Conservation (phyloP, 2,113 vertebrate species). For the Sylvia atricapilla region DNA sequence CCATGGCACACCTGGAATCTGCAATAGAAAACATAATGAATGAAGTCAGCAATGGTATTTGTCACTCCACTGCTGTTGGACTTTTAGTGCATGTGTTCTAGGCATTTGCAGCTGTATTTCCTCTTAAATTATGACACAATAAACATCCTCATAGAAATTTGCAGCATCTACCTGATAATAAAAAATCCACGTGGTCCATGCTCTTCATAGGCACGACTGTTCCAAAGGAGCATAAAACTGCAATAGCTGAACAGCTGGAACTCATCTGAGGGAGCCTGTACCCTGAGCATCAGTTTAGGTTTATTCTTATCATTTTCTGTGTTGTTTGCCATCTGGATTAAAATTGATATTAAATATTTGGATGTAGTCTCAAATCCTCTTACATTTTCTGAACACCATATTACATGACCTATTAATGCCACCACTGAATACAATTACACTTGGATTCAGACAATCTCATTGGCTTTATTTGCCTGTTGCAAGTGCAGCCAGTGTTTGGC, state of each 20-base stretch:
- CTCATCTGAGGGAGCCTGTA: background rate
- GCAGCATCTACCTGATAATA: background rate
- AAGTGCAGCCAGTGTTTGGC: background rate
- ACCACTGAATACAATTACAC: background rate
- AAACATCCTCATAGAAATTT: background rate
- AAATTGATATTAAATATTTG: constrained; percentile 22
- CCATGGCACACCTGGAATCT: background rate
- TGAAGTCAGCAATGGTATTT: background rate
- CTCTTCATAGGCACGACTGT: background rate
- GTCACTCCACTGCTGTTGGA: background rate
- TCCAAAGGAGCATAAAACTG: background rate
- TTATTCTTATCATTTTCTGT: background rate
- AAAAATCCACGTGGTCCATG: background rate
- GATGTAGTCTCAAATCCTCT: background rate
- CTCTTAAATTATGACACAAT: background rate
- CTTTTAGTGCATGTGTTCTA: background rate
- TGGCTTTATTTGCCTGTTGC: background rate
- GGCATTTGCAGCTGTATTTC: background rate
- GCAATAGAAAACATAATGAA: background rate
- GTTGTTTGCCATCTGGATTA: constrained; percentile 32
- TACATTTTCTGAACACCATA: background rate
- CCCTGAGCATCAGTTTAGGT: background rate
- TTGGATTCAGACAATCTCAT: background rate
- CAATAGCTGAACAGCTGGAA: constrained; percentile 28
- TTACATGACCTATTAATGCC: background rate